phyloP scores from a whole-genome alignment of 2,113 vertebrate genomes.

The Pseudolaguvia tuberculata region DNA sequence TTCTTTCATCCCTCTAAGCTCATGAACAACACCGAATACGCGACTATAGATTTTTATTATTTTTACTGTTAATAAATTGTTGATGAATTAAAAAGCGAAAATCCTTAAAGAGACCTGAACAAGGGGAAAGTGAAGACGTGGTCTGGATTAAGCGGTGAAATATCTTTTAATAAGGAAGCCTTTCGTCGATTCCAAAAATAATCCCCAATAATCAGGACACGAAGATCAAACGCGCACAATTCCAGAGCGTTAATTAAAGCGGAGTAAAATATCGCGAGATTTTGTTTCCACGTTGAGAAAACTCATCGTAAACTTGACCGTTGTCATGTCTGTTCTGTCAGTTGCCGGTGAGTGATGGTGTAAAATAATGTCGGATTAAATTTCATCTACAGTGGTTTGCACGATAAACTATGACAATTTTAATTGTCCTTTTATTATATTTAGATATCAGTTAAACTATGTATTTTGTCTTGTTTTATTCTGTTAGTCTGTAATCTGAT shows the following conservation, averaged over 20 bases:
- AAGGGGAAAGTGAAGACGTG: neutral
- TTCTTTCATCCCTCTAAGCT: neutral
- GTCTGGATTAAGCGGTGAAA: neutral
- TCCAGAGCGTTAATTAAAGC: neutral
- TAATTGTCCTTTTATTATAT: neutral
- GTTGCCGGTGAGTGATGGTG: constrained; percentile 40
- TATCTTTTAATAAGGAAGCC: no score
- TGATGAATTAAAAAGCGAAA: neutral
- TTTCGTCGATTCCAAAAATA: no score
- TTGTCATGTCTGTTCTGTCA: constrained; percentile 36
- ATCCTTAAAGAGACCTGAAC: neutral
- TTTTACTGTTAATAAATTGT: neutral
- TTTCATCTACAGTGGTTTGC: neutral
- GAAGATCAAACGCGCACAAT: neutral
- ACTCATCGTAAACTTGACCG: neutral
- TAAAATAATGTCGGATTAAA: neutral
- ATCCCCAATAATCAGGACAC: neutral
- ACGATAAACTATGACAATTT: neutral
- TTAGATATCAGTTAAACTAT: neutral
- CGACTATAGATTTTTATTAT: neutral
- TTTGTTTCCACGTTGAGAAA: no score
- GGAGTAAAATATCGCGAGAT: neutral
- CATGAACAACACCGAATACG: no score
- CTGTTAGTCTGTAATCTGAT: neutral
- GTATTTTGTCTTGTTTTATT: neutral